phyloP scores from a whole-genome alignment of 2,113 vertebrate genomes.

The Genyomyrus donnyi region DNA sequence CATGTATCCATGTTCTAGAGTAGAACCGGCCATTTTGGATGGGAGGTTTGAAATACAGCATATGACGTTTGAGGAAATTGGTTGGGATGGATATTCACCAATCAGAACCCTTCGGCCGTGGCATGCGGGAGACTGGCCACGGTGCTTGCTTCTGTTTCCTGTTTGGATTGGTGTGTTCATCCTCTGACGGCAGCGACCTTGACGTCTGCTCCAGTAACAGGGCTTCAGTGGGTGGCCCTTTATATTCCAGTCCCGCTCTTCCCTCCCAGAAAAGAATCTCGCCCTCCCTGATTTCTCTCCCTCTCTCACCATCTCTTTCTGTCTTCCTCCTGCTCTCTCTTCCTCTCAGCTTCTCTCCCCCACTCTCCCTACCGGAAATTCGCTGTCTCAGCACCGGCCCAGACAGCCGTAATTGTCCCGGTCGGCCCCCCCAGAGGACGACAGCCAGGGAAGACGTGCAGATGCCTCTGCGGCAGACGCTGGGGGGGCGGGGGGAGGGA shows the following conservation, averaged over 20 bases:
- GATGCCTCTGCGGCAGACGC: background rate
- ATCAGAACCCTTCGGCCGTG: background rate
- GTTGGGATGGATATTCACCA: background rate
- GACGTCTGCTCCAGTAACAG: background rate
- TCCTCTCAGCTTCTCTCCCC: background rate
- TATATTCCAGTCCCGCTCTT: background rate
- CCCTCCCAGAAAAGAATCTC: background rate
- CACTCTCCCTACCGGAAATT: background rate
- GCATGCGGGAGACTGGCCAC: background rate
- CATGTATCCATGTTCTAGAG: background rate
- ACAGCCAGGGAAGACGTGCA: background rate
- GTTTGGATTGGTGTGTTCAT: background rate
- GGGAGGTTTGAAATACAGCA: background rate
- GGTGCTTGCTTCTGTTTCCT: background rate
- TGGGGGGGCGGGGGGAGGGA: background rate
- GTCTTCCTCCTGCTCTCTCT: background rate
- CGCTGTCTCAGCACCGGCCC: background rate
- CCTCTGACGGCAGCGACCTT: background rate
- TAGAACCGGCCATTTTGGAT: background rate
- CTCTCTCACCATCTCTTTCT: background rate
- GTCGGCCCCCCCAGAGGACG: background rate
- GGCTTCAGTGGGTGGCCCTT: background rate
- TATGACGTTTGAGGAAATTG: background rate
- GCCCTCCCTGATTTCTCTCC: background rate
- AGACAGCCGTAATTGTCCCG: background rate